Percentiles rank a stretch among this genome's conserved stretches.
Conservation (phyloP, 1,140 invertebrate genomes). For the Drosophila eugracilis region DNA sequence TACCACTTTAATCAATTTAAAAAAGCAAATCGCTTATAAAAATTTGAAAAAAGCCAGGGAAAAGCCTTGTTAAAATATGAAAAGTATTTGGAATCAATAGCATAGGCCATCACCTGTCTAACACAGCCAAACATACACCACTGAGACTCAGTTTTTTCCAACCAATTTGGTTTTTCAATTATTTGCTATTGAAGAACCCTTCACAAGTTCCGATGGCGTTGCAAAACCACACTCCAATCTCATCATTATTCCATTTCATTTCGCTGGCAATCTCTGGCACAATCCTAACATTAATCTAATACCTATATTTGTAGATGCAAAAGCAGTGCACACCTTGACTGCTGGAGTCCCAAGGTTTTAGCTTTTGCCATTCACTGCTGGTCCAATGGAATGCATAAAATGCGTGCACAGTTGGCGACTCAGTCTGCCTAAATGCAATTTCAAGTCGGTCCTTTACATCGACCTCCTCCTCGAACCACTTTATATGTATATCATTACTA, state of each 20-base stretch:
- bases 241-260: slow-evolving; percentile 46
- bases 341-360: not conserved
- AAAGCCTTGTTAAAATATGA: not conserved
- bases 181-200: not conserved
- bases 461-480: not conserved
- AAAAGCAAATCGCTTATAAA: no score
- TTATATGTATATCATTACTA: slow-evolving; percentile 51
- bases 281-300: slow-evolving; percentile 39
- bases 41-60: no score
- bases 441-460: slow-evolving; percentile 15
- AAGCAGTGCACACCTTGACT: slow-evolving; percentile 22
- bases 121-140: no score
- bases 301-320: slow-evolving; percentile 27
- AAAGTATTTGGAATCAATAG: not conserved
- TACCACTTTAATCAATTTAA: no score
- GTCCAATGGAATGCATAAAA: slow-evolving; percentile 63
- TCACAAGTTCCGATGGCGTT: not conserved
- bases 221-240: not conserved
- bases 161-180: not conserved
- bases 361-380: slow-evolving; percentile 5
- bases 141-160: not conserved
- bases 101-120: not conserved
- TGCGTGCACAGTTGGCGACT: slow-evolving; percentile 73
- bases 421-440: slow-evolving; percentile 75
- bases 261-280: slow-evolving; percentile 20